Evolutionary conservation across 2,113 vertebrate genomes (phyloP).

Genomic region (Neomonachus schauinslandi): DNA sequence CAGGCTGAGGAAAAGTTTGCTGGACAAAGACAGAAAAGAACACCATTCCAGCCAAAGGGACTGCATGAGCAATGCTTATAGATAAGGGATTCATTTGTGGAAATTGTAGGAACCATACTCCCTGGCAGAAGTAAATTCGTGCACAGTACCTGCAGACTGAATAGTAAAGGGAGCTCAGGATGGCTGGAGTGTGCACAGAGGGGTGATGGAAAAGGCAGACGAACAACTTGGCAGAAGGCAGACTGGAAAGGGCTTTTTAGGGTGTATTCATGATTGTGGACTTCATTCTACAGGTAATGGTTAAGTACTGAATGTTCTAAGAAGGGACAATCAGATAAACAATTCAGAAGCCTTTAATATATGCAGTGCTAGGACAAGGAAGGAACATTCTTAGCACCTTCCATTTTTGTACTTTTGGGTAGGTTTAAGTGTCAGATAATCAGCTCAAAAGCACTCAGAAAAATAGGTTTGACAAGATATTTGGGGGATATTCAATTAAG

Average conservation of each 20-base stretch:
- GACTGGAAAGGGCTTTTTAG: not conserved
- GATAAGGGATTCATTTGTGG: not conserved
- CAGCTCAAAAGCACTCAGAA: not conserved
- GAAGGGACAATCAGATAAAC: not conserved
- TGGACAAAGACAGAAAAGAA: not conserved
- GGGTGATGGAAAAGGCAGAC: not conserved
- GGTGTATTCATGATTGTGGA: not conserved
- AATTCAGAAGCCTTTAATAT: slow-evolving; percentile 26
- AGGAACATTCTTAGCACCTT: slow-evolving; percentile 45
- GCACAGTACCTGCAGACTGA: not conserved
- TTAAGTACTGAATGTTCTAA: not conserved
- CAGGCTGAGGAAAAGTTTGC: not conserved
- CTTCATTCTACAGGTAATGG: not conserved
- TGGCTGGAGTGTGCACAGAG: fast-evolving
- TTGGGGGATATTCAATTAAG: not conserved
- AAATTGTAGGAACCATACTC: not conserved
- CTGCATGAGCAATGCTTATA: not conserved
- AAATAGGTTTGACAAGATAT: slow-evolving; percentile 25
- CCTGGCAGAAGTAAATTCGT: not conserved
- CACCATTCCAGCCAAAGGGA: not conserved
- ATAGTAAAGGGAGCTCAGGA: not conserved
- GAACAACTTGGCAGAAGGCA: not conserved
- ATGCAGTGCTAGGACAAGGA: not conserved
- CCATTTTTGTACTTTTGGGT: slow-evolving; percentile 1
- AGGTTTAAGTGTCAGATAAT: not conserved